Base-by-base conservation (phyloP, 1,140 invertebrate genomes). In the Aphaenogaster floridana region DNA sequence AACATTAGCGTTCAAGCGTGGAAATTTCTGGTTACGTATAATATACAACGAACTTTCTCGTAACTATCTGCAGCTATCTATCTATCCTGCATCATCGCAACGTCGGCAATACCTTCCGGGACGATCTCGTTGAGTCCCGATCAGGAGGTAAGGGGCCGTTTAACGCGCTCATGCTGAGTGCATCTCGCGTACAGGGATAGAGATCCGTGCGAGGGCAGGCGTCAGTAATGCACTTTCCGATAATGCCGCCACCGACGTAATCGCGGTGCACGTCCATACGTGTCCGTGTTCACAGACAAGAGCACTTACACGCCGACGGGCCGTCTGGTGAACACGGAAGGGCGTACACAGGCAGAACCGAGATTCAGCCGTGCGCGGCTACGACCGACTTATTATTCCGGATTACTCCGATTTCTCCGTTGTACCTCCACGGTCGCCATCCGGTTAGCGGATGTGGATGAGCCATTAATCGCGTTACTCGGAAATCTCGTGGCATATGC, bases 141-240 rank as follows among this genome's bases (percentile, higher is more conserved):
- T 91, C 87, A 88, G 64, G 83, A 68, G 72, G 80, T 84, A 72
- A 36, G 79, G 57, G 63, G 45, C 71, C 86, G 88, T 85, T 86
- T 71, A 90, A 88, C 69, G 79, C 36, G 83, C 48, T 57, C 68
- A 45, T 76, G 87, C 39, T 45, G 72, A 77, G 69, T 78, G 77
- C 80, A 90, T 81, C 86, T 90, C 86, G 86, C 76, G 77, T 76
- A 76, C 72, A 76, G 89, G 86, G 85, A 90, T 86, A 57, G 79
- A 76, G 88, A 87, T 89, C 77, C 84, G 61, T 63, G 85, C 68
- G 57, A 84, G 80, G 69, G 69, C 80, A 84, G 80, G 54, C 89
- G 74, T 42, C 87, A 79, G 81, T 90, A 91, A 91, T 91, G 87
- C 90, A 91, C 89, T 91, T 91, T 91, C 90, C 87, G 90, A 91